A percentile compares a stretch with the other conserved stretches of the same genome.
phyloP scores from a whole-genome alignment of 2,888 invertebrate species.

The Vesta saturnalis region DNA sequence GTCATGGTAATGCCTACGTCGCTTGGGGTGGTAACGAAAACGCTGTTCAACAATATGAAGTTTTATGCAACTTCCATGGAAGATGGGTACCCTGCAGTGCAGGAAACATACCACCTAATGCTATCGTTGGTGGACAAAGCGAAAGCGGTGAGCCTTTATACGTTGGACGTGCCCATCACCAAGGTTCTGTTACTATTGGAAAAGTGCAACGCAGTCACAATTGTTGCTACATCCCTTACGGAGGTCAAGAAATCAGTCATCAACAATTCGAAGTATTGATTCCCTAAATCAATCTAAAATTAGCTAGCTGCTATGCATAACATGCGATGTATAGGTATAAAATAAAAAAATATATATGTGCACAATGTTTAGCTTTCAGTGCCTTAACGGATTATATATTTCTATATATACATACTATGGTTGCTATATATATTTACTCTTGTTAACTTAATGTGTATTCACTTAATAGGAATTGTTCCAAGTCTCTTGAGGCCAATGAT shows the following conservation, averaged over 20 bases:
- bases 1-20: constrained; percentile 71
- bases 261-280: constrained; percentile 84
- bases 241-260: constrained; percentile 80
- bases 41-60: constrained; percentile 76
- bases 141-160: constrained; percentile 83
- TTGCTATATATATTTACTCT: constrained; percentile 6
- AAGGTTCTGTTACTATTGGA: constrained; percentile 80
- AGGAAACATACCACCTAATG: constrained; percentile 76
- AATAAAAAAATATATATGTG: neutral
- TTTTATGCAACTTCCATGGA: constrained; percentile 58
- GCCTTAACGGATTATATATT: neutral
- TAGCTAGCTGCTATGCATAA: constrained; percentile 10
- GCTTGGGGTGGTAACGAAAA: constrained; percentile 83
- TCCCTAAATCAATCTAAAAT: constrained; percentile 48
- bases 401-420: neutral
- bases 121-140: constrained; percentile 74
- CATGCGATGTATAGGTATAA: neutral
- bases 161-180: constrained; percentile 80
- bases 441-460: neutral
- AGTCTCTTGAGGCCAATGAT: constrained; percentile 7
- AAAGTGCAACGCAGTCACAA: constrained; percentile 87
- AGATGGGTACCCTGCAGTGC: constrained; percentile 57
- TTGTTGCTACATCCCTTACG: constrained; percentile 87
- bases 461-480: neutral
- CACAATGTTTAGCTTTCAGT: constrained; percentile 9